Percentiles rank a stretch among this genome's conserved stretches.
phyloP scores from a whole-genome alignment of 2,888 invertebrate genomes.

The Autographa pulchrina region DNA sequence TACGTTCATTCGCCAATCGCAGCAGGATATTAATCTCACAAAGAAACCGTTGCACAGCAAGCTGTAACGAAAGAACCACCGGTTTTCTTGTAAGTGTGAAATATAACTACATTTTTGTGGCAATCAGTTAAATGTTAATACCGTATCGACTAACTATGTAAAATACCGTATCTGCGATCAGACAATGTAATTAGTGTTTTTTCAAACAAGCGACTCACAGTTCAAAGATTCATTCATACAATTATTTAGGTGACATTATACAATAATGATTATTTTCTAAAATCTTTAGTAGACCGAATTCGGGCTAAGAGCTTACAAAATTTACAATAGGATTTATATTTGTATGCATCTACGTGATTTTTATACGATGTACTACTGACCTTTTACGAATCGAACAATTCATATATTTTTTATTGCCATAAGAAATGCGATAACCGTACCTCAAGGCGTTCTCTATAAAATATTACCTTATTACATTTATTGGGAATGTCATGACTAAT shows the following conservation, averaged over 20 bases:
- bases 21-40: constrained; percentile 51
- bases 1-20: constrained; percentile 51
- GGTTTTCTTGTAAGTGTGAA: constrained; percentile 41
- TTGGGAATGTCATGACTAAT: constrained; percentile 54
- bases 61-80: constrained; percentile 49
- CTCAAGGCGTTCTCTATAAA: constrained; percentile 28
- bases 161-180: neutral
- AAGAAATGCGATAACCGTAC: constrained; percentile 38
- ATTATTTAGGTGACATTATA: neutral
- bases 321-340: constrained; percentile 23
- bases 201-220: neutral
- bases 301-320: constrained; percentile 17
- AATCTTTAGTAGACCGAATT: neutral
- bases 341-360: constrained; percentile 39
- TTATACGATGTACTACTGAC: constrained; percentile 24
- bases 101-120: constrained; percentile 38
- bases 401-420: constrained; percentile 23
- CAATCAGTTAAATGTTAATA: constrained; percentile 28
- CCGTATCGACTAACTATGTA: neutral
- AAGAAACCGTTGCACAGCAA: constrained; percentile 55
- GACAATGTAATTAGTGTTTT: neutral
- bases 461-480: constrained; percentile 21
- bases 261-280: neutral
- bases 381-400: constrained; percentile 14
- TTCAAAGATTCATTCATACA: neutral